Base-by-base conservation (phyloP, 2,888 invertebrate genomes). In the Argynnis bischoffii region DNA sequence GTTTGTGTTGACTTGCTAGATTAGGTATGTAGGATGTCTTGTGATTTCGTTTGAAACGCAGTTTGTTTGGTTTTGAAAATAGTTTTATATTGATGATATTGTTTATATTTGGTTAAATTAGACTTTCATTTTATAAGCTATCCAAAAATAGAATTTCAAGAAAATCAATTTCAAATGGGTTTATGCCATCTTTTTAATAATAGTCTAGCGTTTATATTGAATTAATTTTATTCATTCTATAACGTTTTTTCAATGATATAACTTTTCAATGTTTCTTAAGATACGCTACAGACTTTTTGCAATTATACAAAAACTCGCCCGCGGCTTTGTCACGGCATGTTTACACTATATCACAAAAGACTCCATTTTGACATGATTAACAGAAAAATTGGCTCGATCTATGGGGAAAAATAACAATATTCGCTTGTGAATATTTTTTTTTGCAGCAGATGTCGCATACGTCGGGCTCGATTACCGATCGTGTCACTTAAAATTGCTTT, bases 301-400 rank as follows among this genome's bases (percentile, higher is more conserved):
- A 82, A 26, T 81, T 81, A 60, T n/a, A 72, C 60, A 70, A 72
- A 67, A 64, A 69, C 60, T 47, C 50, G 64, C 68, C 74, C 70
- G 71, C 73, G 75, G 82, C 88, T 86, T 85, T 89, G 78, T 78
- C 73, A 64, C 82, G 76, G 79, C 86, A 85, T 89, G 88, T 89
- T 89, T 89, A 89, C 87, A 85, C 78, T 81, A 79, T 81, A 82
- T 82, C 82, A 82, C 85, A 84, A 83, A 81, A 78, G 75, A 79
- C 81, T 71, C 75, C 84, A 82, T 88, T 88, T 88, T 88, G 88
- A 89, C 89, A 85, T 86, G 87, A 89, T 88, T 88, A 88, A 89
- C 84, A 87, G 85, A 86, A 85, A 89, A 89, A 87, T 89, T 89
- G 86, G 81, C 80, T 76, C 76, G 81, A 81, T 81, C 77, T 80